These are phyloP conservation scores for Apogon hyalosoma DNA, from an alignment of 2,797 vertebrate genomes.

Conservation along the genomic window DNA sequence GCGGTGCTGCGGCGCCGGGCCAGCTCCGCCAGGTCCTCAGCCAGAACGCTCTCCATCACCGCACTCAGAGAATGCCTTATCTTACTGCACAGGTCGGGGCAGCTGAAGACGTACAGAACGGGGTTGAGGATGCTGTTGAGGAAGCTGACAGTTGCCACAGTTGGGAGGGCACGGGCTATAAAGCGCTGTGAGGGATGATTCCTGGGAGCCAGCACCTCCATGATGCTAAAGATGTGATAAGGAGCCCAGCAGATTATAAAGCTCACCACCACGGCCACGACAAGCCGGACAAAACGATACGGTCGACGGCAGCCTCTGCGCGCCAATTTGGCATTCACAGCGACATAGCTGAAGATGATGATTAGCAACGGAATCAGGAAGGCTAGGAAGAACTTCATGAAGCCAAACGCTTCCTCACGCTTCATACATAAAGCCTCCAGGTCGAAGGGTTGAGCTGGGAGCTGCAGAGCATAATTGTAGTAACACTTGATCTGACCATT, in stretches of 20 bases:
- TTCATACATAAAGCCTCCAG: constrained; percentile 12
- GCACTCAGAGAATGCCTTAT: constrained; percentile 73
- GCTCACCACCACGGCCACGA: constrained; percentile 72
- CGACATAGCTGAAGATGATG: constrained; percentile 72
- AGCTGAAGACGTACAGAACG: constrained; percentile 81
- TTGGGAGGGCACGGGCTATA: constrained; percentile 20
- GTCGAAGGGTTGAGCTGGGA: neutral
- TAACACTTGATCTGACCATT: constrained; percentile 59
- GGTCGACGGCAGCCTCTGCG: constrained; percentile 52
- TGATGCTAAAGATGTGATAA: constrained; percentile 71
- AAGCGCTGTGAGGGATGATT: fast-evolving
- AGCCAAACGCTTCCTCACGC: constrained; percentile 57
- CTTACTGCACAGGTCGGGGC: constrained; percentile 74
- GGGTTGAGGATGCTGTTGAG: constrained; percentile 79
- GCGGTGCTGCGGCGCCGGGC: constrained; percentile 48
- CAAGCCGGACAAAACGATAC: constrained; percentile 72
- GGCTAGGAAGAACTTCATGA: constrained; percentile 68
- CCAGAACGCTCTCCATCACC: constrained; percentile 80
- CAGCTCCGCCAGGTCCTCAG: constrained; percentile 74
- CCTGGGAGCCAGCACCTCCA: constrained; percentile 48
- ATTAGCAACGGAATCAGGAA: constrained; percentile 73
- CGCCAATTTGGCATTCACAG: constrained; percentile 44
- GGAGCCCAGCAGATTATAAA: constrained; percentile 80
- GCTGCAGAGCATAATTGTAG: constrained; percentile 57
- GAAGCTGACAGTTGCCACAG: constrained; percentile 63